A percentile compares a stretch with the other conserved stretches of the same genome.
Conservation (phyloP, 2,888 invertebrate species). For the Halocaridina rubra region DNA sequence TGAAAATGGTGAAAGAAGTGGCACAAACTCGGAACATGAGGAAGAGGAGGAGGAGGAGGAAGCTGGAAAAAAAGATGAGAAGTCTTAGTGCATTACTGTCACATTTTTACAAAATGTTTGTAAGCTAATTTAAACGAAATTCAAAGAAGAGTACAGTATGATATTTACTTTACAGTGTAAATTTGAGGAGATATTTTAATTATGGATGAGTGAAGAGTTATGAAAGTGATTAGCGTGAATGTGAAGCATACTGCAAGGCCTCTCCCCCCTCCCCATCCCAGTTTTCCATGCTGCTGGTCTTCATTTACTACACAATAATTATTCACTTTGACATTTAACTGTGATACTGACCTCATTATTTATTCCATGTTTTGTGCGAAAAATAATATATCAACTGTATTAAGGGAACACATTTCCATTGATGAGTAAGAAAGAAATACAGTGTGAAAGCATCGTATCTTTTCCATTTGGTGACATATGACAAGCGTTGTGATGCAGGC, state of each 20-base stretch:
- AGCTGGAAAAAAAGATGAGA: conserved; percentile 30
- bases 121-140: conserved; percentile 23
- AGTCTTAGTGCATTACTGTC: conserved; percentile 42
- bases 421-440: conserved; percentile 17
- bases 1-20: conserved; percentile 46
- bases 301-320: conserved; percentile 45
- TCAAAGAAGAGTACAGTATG: conserved; percentile 44
- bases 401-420: conserved; percentile 42
- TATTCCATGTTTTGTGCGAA: conserved; percentile 62
- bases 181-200: conserved; percentile 50
- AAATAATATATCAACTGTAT: conserved; percentile 40
- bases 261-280: conserved; percentile 18
- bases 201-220: conserved; percentile 39
- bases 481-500: conserved; percentile 3
- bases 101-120: conserved; percentile 23
- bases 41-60: conserved; percentile 27
- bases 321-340: conserved; percentile 61
- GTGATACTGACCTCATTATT: conserved; percentile 63
- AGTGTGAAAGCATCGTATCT: conserved; percentile 35
- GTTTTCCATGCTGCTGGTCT: conserved; percentile 34
- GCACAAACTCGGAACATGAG: conserved; percentile 46
- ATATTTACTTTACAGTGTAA: conserved; percentile 34
- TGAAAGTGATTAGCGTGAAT: conserved; percentile 33
- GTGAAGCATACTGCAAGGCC: conserved; percentile 23
- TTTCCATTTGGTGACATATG: conserved; percentile 34